Evolutionary conservation across 2,888 invertebrate genomes (phyloP), one percentile per base, ranked within the genome.

Genomic region (Troides oblongomaculatus): DNA sequence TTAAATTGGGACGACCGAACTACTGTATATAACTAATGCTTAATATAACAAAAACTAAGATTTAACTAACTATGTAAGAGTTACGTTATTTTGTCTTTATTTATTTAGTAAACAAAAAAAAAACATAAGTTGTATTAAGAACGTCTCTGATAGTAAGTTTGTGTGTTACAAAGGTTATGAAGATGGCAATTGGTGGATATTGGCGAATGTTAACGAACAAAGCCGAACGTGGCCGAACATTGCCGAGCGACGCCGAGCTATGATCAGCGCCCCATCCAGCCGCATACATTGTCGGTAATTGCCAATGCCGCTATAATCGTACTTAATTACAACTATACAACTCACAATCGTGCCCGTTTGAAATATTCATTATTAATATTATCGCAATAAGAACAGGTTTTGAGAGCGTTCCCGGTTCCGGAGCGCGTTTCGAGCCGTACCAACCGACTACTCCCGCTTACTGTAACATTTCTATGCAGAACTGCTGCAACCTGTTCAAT

Each of bases 301-400:
- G 84, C 83, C 78, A 76, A 82, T 82, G 84, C 88, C 85, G 87
- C 85, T 86, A 85, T 88, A 88, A 90, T 89, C 86, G 85, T 82
- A 80, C 85, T 87, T 90, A 89, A 90, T 90, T 90, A 89, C 88
- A 86, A 88, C 86, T 85, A 87, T 85, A 87, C 86, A 86, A 85
- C 86, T 84, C 82, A 87, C 87, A 88, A 87, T 86, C 86, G 87
- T 84, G 87, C 84, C 84, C 82, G 87, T 86, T 89, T 88, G 85
- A 85, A 87, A 85, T 87, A 86, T 87, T 88, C 88, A 86, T 87
- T 89, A 88, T 89, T 88, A 87, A 87, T 87, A 90, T 89, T 89
- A 89, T 87, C 83, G 82, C 86, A 83, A 86, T 85, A 85, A 83
- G 85, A 89, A 89, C 89, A 81, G 86, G 89, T 90, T 88, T 30